Evolutionary conservation across 2,888 invertebrate genomes (phyloP), one percentile per base, ranked within the genome.

Genomic region (Megastigmus dorsalis): DNA sequence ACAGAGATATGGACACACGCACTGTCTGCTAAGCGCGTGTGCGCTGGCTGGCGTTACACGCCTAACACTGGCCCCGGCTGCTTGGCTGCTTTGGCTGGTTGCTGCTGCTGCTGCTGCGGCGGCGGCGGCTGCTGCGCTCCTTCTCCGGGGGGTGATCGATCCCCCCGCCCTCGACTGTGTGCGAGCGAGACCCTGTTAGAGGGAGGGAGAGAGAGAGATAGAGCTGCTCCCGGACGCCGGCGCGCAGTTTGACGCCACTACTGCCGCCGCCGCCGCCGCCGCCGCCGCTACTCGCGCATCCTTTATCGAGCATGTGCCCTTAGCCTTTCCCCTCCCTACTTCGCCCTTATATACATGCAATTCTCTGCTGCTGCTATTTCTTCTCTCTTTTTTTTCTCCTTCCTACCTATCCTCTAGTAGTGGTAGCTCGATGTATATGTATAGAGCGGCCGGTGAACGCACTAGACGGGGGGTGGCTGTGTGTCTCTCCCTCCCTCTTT

Each of bases 171-270:
- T 60, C 4, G n/a, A n/a, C n/a, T 26, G n/a, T 1, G 1, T 7
- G 28, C 13, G n/a, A 13, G 26, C 28, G 23, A n/a, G n/a, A n/a
- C n/a, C n/a, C n/a, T n/a, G n/a, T n/a, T n/a, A n/a, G n/a, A n/a
- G n/a, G n/a, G n/a, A n/a, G n/a, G 30, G 55, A 7, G 28, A 63
- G 57, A 23, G 36, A 6, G 38, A 38, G 57, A 57, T 57, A 36
- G 36, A 57, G 36, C 57, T 38, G 13, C 45, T 50, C 20, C 28
- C 67, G 66, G 78, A 83, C 82, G 82, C 82, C 83, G 81, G 82
- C 81, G 82, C 82, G 78, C 76, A 76, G 74, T 80, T 80, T 80
- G 79, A 82, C 78, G 80, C 79, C 80, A 55, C 36, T 78, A 79
- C 78, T 78, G 80, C 79, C 80, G 63, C 36, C 78, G 79, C 78